A percentile compares a stretch with the other conserved stretches of the same genome.
Conservation (phyloP, 2,797 vertebrate species). For the Catamblyrhynchus diadema region DNA sequence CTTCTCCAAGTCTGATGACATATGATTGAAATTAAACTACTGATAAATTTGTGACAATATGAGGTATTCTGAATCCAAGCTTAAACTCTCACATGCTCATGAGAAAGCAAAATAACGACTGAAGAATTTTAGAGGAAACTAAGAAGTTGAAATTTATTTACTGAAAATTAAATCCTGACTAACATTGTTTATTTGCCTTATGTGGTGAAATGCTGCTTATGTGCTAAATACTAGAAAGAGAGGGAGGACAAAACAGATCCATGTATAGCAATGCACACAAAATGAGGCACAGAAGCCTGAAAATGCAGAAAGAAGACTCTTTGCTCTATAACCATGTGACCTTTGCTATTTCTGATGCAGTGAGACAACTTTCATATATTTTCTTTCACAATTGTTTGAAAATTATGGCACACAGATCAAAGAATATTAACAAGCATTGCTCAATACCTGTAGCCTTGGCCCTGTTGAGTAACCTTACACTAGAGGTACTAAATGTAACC, state of each 20-base stretch:
- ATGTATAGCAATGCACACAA: not conserved
- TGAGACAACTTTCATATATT: not conserved
- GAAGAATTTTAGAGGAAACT: not conserved
- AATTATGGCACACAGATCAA: fast-evolving
- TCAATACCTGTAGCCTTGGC: fast-evolving
- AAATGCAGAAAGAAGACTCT: not conserved
- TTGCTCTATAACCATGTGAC: not conserved
- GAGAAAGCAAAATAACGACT: not conserved
- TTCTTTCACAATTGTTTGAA: not conserved
- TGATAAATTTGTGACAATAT: not conserved
- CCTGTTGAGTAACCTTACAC: not conserved
- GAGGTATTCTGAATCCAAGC: not conserved
- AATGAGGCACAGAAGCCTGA: not conserved
- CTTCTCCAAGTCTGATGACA: not conserved
- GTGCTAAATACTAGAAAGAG: not conserved
- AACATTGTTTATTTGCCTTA: not conserved
- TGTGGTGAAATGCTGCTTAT: not conserved
- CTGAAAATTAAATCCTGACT: not conserved
- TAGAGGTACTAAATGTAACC: not conserved
- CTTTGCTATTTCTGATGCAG: not conserved
- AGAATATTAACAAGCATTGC: not conserved
- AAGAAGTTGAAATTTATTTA: not conserved
- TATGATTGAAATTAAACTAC: not conserved
- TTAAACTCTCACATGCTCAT: not conserved
- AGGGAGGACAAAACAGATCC: not conserved